Evolutionary conservation across 2,888 invertebrate species (phyloP).

Genomic region (Palloptera scutellata): DNA sequence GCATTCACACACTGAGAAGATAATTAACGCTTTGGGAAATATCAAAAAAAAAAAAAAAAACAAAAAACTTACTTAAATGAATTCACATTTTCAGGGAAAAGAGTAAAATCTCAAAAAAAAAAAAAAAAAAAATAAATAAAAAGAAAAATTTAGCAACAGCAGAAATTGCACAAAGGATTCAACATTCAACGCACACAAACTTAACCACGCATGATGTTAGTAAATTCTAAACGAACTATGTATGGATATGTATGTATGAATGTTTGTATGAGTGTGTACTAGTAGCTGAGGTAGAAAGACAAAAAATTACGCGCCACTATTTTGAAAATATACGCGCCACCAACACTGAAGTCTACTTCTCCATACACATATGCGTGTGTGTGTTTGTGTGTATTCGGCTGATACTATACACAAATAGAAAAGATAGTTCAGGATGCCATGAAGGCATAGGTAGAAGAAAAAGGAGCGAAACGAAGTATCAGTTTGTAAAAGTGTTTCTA

Average conservation of each 20-base stretch:
- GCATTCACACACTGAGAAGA: slow-evolving; percentile 15
- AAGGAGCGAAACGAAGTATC: not conserved
- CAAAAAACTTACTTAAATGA: not conserved
- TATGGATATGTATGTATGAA: not conserved
- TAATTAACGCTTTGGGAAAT: slow-evolving; percentile 27
- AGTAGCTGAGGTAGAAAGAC: not conserved
- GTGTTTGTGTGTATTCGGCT: not conserved
- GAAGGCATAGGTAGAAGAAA: slow-evolving; percentile 2
- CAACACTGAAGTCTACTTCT: slow-evolving; percentile 6
- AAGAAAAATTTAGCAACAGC: slow-evolving; percentile 15
- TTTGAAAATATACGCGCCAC: not conserved
- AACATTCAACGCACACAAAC: not conserved
- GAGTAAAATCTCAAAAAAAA: no score
- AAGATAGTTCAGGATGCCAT: not conserved
- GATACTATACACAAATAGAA: not conserved
- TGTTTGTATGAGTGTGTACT: not conserved
- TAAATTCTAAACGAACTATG: slow-evolving; percentile 14
- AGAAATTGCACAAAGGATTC: slow-evolving; percentile 29
- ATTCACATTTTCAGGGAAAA: not conserved
- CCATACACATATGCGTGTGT: slow-evolving; percentile 1
- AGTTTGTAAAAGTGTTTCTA: slow-evolving; percentile 41
- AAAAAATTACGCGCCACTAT: slow-evolving; percentile 18
- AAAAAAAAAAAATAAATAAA: not conserved
- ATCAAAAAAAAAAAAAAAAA: not conserved
- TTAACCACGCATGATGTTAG: slow-evolving; percentile 19